Conservation (phyloP, 2,888 invertebrate genomes). For the Luperina testacea region DNA sequence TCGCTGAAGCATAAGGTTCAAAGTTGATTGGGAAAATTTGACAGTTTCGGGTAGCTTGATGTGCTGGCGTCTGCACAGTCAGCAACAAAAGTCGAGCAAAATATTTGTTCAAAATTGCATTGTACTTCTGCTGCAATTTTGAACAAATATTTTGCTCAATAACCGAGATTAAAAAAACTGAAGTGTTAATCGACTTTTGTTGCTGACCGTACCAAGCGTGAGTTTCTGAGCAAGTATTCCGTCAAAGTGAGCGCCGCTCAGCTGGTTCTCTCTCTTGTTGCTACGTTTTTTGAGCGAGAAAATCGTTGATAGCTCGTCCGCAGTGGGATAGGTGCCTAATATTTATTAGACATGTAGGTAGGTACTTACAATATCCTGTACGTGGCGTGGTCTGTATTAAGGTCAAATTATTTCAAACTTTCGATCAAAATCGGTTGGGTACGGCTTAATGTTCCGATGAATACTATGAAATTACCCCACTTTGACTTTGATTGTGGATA, state of each 20-base stretch:
- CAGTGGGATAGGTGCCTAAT: neutral
- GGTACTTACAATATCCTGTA: conserved; percentile 2
- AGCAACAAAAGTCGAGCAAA: too few species aligned
- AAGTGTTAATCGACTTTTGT: too few species aligned
- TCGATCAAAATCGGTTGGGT: conserved; percentile 35
- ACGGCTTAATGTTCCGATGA: conserved; percentile 27
- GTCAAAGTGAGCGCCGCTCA: neutral
- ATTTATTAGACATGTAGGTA: conserved; percentile 48
- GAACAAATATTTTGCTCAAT: too few species aligned
- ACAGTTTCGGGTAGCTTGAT: too few species aligned
- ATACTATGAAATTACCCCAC: conserved; percentile 29
- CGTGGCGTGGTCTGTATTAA: conserved; percentile 9
- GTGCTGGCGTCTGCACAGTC: too few species aligned
- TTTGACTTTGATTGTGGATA: conserved; percentile 33
- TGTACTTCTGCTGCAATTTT: too few species aligned
- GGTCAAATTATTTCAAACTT: conserved; percentile 46
- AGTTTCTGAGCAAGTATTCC: neutral
- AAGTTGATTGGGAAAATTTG: too few species aligned
- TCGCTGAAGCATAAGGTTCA: too few species aligned
- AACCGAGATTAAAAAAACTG: too few species aligned
- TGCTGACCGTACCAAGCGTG: neutral
- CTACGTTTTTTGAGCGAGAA: too few species aligned
- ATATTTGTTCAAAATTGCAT: too few species aligned
- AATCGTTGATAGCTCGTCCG: neutral
- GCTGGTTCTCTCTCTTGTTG: neutral